These are phyloP conservation scores for Epizoanthus stellaris DNA, from an alignment of 92 coral and sea anemone species.

Conservation along the genomic window DNA sequence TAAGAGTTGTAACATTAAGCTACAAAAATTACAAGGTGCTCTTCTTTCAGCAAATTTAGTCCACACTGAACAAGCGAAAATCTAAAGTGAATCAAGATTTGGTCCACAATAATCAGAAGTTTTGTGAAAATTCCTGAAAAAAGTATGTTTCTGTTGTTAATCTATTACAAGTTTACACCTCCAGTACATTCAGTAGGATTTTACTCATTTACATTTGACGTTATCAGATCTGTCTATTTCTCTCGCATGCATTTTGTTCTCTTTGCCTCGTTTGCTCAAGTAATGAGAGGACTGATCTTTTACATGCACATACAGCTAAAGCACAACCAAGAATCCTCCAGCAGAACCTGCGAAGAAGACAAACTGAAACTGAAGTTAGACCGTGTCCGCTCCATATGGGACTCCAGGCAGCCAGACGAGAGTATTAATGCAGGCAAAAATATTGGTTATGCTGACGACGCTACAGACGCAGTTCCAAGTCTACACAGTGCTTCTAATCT, in stretches of 20 bases:
- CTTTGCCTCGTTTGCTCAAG: background rate
- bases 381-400: constrained; percentile 37
- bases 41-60: too few species aligned
- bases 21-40: too few species aligned
- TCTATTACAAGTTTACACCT: too few species aligned
- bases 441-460: background rate
- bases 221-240: background rate
- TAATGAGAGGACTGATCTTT: background rate
- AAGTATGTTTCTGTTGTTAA: too few species aligned
- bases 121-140: too few species aligned
- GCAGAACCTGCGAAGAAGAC: constrained; percentile 18
- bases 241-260: background rate
- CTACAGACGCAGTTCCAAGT: background rate
- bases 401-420: background rate
- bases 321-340: background rate
- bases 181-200: too few species aligned
- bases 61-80: too few species aligned
- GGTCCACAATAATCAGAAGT: too few species aligned
- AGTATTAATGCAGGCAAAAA: background rate
- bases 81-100: too few species aligned
- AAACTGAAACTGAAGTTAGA: constrained; percentile 23
- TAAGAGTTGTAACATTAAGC: too few species aligned
- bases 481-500: background rate
- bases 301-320: background rate
- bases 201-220: background rate